Evolutionary conservation across 2,888 invertebrate genomes (phyloP), one percentile per base, ranked within the genome.

Genomic region (Balanococcus diminutus): DNA sequence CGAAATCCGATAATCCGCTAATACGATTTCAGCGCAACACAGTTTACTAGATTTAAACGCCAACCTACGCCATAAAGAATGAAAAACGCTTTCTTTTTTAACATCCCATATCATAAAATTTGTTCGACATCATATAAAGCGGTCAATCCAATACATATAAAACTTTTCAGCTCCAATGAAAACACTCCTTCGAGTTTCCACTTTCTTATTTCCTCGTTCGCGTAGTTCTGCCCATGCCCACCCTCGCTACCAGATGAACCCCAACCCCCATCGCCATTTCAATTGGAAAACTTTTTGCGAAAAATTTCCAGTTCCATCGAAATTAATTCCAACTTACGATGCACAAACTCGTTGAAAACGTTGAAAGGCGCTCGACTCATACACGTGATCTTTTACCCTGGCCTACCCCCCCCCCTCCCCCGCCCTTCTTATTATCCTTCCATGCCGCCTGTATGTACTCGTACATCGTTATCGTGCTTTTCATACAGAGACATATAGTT

Each of bases 121-220:
- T 61, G 61, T 61, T 61, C 61, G 61, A 61, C 61, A 61, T 61
- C 61, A 61, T 61, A 61, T 61, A 61, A 61, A 61, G 61, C 61
- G 61, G 61, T 61, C 61, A 61, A 61, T 61, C 61, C 61, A 14
- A 61, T 61, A 61, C 61, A 25, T 61, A 61, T 61, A 61, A 61
- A 61, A 61, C 61, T 61, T 61, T 61, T 61, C 61, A 22, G 61
- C 19, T 25, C 25, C 61, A 61, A 61, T 61, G 61, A 61, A 61
- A 61, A 61, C 61, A 61, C 61, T 61, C 25, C n/a, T 25, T 25
- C 61, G 61, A 61, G 25, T 61, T 25, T 61, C 61, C 25, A 61
- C 61, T 61, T 25, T 61, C 61, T 61, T 61, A 61, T 61, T 61
- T 61, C 61, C 61, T 61, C 61, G 61, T 61, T 61, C 22, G 0